Evolutionary conservation across 2,113 vertebrate species (phyloP).

Genomic region (Melospiza melodia): DNA sequence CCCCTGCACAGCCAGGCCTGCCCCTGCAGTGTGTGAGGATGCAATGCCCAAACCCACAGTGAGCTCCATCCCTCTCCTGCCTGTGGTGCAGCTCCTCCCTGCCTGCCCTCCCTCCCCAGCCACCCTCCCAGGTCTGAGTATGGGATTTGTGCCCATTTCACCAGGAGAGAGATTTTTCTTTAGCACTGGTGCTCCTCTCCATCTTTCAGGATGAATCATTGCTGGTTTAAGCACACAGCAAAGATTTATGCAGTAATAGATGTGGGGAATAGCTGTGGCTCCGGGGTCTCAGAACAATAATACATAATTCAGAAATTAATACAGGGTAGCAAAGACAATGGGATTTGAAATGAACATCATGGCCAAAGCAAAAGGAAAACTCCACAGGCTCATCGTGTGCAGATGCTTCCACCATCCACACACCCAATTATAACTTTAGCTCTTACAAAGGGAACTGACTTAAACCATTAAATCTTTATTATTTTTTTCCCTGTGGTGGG

Average conservation of each 20-base stretch:
- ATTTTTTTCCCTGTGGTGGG: constrained; percentile 15
- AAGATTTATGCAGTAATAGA: constrained; percentile 59
- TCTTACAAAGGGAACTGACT: constrained; percentile 45
- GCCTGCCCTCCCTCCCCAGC: background rate
- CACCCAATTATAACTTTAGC: constrained; percentile 50
- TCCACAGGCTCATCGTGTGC: constrained; percentile 14
- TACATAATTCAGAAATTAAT: constrained; percentile 69
- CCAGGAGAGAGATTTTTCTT: background rate
- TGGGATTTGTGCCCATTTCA: background rate
- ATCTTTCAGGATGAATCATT: constrained; percentile 41
- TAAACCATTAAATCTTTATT: constrained; percentile 71
- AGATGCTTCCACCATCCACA: constrained; percentile 40
- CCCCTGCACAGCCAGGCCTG: background rate
- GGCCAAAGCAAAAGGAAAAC: constrained; percentile 36
- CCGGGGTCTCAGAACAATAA: constrained; percentile 54
- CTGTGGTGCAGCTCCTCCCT: background rate
- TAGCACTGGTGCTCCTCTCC: background rate
- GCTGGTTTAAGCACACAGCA: constrained; percentile 30
- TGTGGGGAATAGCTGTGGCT: constrained; percentile 53
- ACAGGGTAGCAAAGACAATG: constrained; percentile 55
- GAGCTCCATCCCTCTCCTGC: background rate
- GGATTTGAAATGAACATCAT: constrained; percentile 31
- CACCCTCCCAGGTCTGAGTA: fast-evolving
- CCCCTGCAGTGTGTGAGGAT: fast-evolving
- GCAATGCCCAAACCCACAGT: fast-evolving